Percentiles rank a stretch among this genome's conserved stretches.
Conservation (phyloP, 2,888 invertebrate genomes). For the Volucella bombylans region DNA sequence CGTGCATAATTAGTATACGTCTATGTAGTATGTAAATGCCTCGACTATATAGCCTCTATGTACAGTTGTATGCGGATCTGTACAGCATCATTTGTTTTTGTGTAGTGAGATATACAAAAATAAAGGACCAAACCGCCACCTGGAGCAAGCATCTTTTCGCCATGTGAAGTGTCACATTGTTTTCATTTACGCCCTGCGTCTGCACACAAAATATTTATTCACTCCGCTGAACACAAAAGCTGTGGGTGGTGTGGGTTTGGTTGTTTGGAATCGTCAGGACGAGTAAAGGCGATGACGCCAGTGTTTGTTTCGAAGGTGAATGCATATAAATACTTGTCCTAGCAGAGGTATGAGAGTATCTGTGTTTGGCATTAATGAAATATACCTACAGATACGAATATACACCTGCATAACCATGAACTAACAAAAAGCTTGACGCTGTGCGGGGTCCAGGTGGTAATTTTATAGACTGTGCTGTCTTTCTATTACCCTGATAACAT, state of each 20-base stretch:
- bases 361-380: constrained; percentile 39
- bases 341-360: not conserved
- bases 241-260: not conserved
- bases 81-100: too few species aligned
- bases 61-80: too few species aligned
- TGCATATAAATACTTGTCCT: not conserved
- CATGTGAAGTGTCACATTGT: constrained; percentile 36
- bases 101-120: not conserved
- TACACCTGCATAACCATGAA: constrained; percentile 40
- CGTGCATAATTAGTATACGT: too few species aligned
- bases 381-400: not conserved
- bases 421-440: not conserved
- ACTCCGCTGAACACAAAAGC: constrained; percentile 32
- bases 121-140: not conserved
- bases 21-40: too few species aligned
- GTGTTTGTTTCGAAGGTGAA: constrained; percentile 17
- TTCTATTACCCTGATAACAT: constrained; percentile 29
- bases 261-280: not conserved
- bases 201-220: constrained; percentile 6
- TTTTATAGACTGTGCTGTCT: constrained; percentile 29
- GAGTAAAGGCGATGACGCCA: not conserved
- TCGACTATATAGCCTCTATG: too few species aligned
- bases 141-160: constrained; percentile 16
- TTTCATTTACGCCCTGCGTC: constrained; percentile 33
- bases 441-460: constrained; percentile 27